A percentile compares a stretch with the other conserved stretches of the same genome.
phyloP scores from a whole-genome alignment of 1,140 invertebrate species.

The Leptoteleia sp. region DNA sequence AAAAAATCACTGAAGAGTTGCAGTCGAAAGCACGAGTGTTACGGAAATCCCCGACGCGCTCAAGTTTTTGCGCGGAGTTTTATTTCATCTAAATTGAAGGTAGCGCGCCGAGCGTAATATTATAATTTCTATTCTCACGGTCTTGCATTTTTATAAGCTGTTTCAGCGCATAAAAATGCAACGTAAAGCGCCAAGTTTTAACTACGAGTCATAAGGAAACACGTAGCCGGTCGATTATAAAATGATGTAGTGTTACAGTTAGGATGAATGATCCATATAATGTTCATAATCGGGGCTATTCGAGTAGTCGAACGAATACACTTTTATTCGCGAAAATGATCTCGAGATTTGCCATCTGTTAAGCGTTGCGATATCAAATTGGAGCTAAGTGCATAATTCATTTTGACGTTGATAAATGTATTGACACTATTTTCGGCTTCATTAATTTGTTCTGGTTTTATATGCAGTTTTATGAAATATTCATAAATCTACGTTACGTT shows the following conservation, averaged over 20 bases:
- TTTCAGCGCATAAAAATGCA: constrained; percentile 15
- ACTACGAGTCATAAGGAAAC: constrained; percentile 44
- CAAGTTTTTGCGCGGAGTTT: constrained; percentile 10
- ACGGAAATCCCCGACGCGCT: too few relatives aligned
- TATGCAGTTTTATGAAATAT: constrained; percentile 15
- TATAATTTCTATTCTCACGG: constrained; percentile 42
- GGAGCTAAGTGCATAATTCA: constrained; percentile 36
- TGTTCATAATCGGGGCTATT: constrained; percentile 55
- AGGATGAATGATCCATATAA: constrained; percentile 63
- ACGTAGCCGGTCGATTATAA: constrained; percentile 38
- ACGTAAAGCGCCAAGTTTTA: constrained; percentile 34
- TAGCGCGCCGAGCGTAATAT: constrained; percentile 13
- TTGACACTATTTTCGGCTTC: constrained; percentile 32
- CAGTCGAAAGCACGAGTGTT: too few relatives aligned
- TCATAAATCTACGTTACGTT: constrained; percentile 18
- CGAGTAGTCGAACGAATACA: constrained; percentile 15
- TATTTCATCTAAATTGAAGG: constrained; percentile 37
- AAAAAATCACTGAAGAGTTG: neutral
- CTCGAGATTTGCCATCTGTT: constrained; percentile 40
- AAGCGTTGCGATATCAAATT: constrained; percentile 42
- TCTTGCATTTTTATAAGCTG: constrained; percentile 1
- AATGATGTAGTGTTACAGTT: constrained; percentile 59
- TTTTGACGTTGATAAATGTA: constrained; percentile 55
- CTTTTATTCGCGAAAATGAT: constrained; percentile 21
- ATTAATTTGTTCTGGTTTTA: constrained; percentile 41